Evolutionary conservation across 2,113 vertebrate species (phyloP).

Genomic region (Nannobrachium achirus): DNA sequence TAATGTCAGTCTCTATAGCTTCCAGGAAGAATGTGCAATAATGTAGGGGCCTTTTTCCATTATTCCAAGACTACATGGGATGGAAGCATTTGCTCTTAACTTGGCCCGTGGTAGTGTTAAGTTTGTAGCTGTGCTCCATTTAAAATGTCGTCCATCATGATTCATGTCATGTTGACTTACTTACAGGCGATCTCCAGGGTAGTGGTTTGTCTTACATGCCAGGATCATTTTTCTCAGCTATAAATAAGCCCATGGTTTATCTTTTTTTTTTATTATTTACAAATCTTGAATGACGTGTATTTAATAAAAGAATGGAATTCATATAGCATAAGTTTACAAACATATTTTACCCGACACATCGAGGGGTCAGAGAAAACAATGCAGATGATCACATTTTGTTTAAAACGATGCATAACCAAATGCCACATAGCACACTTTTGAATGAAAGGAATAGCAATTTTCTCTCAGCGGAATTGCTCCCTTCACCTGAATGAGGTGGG

Average conservation of each 20-base stretch:
- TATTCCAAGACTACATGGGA: conserved; percentile 68
- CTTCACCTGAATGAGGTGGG: conserved; percentile 65
- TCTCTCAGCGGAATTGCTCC: conserved; percentile 75
- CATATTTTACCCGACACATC: conserved; percentile 26
- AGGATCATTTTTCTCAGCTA: conserved; percentile 45
- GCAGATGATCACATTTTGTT: conserved; percentile 56
- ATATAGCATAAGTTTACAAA: conserved; percentile 7
- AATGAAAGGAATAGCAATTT: conserved; percentile 62
- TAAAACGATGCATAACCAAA: conserved; percentile 53
- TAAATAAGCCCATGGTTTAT: conserved; percentile 61
- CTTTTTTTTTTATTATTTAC: conserved; percentile 8
- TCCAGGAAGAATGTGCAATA: conserved; percentile 77
- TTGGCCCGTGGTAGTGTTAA: conserved; percentile 66
- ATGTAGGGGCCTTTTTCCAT: conserved; percentile 71
- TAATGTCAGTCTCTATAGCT: conserved; percentile 78
- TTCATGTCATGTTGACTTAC: conserved; percentile 71
- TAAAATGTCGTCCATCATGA: conserved; percentile 72
- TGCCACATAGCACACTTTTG: conserved; percentile 61
- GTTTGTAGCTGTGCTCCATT: conserved; percentile 69
- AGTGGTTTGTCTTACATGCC: conserved; percentile 48
- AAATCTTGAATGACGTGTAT: conserved; percentile 43
- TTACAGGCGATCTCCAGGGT: conserved; percentile 55
- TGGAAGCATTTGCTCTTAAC: conserved; percentile 75
- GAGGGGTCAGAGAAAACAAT: conserved; percentile 32
- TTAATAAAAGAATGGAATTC: conserved; percentile 22